A percentile compares a stretch with the other conserved stretches of the same genome.
Evolutionary conservation across 2,888 invertebrate genomes (phyloP).

Genomic region (Limnephilus marmoratus): DNA sequence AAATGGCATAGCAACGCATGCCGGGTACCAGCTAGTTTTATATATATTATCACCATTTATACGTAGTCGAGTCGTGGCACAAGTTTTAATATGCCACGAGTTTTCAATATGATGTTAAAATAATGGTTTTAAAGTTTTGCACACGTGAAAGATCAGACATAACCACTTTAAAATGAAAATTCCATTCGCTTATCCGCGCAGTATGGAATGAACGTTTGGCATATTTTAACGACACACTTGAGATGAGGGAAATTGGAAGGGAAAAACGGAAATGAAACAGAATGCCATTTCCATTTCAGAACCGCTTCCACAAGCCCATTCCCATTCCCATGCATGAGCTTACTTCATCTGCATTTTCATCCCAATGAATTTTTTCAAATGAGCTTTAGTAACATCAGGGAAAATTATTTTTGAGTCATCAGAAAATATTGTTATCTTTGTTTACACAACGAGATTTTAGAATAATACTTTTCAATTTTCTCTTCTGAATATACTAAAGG

Average conservation of each 20-base stretch:
- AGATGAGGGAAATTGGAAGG: constrained; percentile 20
- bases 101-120: background rate
- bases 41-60: too few species aligned
- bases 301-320: constrained; percentile 5
- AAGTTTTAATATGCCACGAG: too few species aligned
- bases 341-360: background rate
- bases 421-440: background rate
- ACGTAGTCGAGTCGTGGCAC: too few species aligned
- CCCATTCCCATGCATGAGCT: background rate
- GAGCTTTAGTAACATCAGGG: background rate
- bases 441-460: background rate
- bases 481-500: background rate
- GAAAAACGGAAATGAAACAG: constrained; percentile 39
- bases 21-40: too few species aligned
- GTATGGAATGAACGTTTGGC: constrained; percentile 15
- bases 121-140: background rate
- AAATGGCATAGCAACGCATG: too few species aligned
- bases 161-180: background rate
- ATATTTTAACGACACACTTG: constrained; percentile 45
- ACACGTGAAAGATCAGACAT: background rate
- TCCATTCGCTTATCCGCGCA: background rate
- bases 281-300: constrained; percentile 39
- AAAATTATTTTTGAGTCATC: background rate
- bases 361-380: background rate
- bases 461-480: background rate